Base-by-base conservation (phyloP, 2,113 vertebrate species). In the Ia io region DNA sequence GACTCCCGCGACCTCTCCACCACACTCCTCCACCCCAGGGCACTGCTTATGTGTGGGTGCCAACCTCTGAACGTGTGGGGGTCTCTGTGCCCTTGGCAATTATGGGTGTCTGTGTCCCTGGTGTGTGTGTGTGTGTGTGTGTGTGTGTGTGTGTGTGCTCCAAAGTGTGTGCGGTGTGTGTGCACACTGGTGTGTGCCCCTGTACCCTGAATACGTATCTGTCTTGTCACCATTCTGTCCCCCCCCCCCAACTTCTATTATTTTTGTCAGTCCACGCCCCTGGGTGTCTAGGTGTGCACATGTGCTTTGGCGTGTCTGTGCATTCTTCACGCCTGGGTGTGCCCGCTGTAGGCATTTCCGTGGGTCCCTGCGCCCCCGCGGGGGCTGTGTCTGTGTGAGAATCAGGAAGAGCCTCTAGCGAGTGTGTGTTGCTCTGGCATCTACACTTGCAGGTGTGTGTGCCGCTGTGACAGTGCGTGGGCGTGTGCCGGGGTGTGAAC, bases 401-500 rank as follows among this genome's bases (percentile, higher is more conserved):
- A 87, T 88, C 89, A 56, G 53, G 40, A 95, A 82, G 77, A 84
- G 51, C 70, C 51, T 37, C 84, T 61, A n/a, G 89, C 56, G 63
- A 71, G 84, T 89, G 85, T 94, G 70, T 93, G 82, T 70, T 44
- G 90, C 79, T 92, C 88, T 83, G 85, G 95, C 59, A 35, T 91
- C 89, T 96, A 63, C 9, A 44, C 63, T 89, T 95, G 96, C 93
- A 97, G 97, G 95, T 97, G 93, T 92, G 88, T 96, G 95, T 82
- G 88, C 87, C 80, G 96, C 6, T 16, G 93, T 97, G 96, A 96
- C 97, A 94, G 96, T 82, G 95, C 82, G 97, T 96, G 88, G 97
- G 96, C 78, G 95, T 96, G 92, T 86, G 95, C 97, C 97, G 93
- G 97, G 96, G 97, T 97, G 97, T 97, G 97, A 97, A 92, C 95